Percentiles rank a stretch among this genome's conserved stretches.
phyloP scores from a whole-genome alignment of 2,113 vertebrate species.

The Balaenoptera acutorostrata region DNA sequence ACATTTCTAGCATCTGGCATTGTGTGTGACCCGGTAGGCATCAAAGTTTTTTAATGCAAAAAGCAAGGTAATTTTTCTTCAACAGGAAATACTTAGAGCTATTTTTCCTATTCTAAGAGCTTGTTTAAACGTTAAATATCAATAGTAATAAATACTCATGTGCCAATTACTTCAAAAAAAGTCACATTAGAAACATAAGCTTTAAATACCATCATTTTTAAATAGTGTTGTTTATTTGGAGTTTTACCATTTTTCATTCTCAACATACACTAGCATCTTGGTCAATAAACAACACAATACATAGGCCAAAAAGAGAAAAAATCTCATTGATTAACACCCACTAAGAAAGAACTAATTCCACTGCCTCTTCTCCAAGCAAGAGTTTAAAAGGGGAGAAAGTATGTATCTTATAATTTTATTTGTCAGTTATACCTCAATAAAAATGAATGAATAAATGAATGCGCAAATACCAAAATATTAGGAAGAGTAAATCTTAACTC shows the following conservation, averaged over 20 bases:
- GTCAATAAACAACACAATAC: background rate
- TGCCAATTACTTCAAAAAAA: background rate
- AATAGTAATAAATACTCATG: background rate
- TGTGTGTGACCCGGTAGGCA: background rate
- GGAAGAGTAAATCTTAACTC: background rate
- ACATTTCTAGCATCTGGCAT: background rate
- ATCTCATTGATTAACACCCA: background rate
- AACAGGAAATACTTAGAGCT: background rate
- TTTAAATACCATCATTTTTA: background rate
- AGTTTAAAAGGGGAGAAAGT: background rate
- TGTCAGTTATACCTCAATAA: background rate
- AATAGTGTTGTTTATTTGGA: background rate
- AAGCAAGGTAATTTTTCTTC: background rate
- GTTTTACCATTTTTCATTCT: constrained; percentile 7
- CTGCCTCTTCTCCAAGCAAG: background rate
- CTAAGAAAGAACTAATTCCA: background rate
- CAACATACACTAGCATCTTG: background rate
- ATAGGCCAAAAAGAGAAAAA: background rate
- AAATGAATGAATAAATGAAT: background rate
- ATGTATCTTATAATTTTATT: background rate
- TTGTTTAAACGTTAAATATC: background rate
- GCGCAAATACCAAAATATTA: background rate
- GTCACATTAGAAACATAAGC: background rate
- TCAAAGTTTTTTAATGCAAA: background rate
- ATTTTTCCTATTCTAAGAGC: constrained; percentile 1